Base-by-base conservation (phyloP, 92 coral and sea anemone species). In the Hydrozoanthus gracilis region DNA sequence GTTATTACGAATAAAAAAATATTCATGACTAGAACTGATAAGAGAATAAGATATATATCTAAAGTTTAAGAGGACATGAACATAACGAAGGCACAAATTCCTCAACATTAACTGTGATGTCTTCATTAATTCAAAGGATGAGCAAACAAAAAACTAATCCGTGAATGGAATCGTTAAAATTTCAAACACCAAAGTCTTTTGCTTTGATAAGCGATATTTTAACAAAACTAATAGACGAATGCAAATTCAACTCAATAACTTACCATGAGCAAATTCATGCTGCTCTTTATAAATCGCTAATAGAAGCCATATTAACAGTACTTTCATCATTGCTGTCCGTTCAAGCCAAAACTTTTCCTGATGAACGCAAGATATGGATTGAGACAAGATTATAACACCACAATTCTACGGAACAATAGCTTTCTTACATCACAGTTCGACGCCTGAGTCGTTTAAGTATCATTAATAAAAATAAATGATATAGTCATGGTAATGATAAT, bases 401-500 rank as follows among this genome's bases (percentile, higher is more conserved):
- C 39, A 74, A 74, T 27, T 15, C 52, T 74, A n/a, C 8, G 13
- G 60, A 74, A 74, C 79, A 74, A 74, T 65, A 46, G 72, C 49
- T 61, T 52, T 56, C 3, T 51, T 77, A 52, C 17, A 78, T 27
- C 47, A 18, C 73, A 65, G 60, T 20, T 62, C 50, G 44, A 66
- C 50, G 49, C 51, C 6, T 47, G 16, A 35, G 73, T 80, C 55
- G 52, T 27, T 47, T 39, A 78, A 78, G 56, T 44, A 45, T 78
- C 71, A 44, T 78, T 60, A 78, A 78, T 78, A 61, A 78, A 78
- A 58, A 12, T 47, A 67, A 62, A 65, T 79, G 7, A 64, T 66
- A 54, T 46, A 35, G 58, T 76, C 49, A 54, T 52, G 50, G 44
- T 39, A 52, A n/a, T 27, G 46, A 52, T 54, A 8, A 54, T 13